phyloP scores from a whole-genome alignment of 2,888 invertebrate species.

The Phaonia tiefii region DNA sequence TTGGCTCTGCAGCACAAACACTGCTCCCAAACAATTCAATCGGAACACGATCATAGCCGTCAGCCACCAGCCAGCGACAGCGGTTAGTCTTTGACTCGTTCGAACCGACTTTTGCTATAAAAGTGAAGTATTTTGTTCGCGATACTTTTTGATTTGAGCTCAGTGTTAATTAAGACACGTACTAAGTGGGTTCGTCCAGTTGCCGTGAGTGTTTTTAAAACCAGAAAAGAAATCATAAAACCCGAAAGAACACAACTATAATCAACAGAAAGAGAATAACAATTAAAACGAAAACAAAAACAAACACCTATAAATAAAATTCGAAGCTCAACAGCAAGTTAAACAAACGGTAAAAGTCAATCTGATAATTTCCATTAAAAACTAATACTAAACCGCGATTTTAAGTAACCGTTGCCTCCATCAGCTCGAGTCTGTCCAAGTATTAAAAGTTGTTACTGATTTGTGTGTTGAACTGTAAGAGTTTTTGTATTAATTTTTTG shows the following conservation, averaged over 20 bases:
- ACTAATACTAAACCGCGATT: neutral
- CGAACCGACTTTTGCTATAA: conserved; percentile 72
- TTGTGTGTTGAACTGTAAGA: too few species aligned
- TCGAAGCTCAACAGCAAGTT: conserved; percentile 34
- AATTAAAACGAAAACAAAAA: conserved; percentile 16
- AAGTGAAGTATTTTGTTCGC: conserved; percentile 76
- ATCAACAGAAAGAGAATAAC: conserved; percentile 20
- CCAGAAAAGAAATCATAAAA: conserved; percentile 22
- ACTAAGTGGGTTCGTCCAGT: conserved; percentile 73
- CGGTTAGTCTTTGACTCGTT: conserved; percentile 46
- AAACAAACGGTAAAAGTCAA: conserved; percentile 17
- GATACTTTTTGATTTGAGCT: conserved; percentile 76
- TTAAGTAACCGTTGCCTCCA: too few species aligned
- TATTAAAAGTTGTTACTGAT: too few species aligned
- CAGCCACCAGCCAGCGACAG: conserved; percentile 19
- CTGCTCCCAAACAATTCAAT: conserved; percentile 35
- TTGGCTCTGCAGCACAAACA: conserved; percentile 27
- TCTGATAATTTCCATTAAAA: neutral
- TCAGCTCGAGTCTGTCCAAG: too few species aligned
- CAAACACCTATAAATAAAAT: conserved; percentile 15
- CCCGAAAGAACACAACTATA: conserved; percentile 13
- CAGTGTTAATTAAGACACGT: conserved; percentile 77
- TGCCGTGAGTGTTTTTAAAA: conserved; percentile 35
- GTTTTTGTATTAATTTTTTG: too few species aligned
- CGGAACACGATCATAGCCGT: conserved; percentile 60